Percentiles rank a stretch among this genome's conserved stretches.
phyloP scores from a whole-genome alignment of 1,140 invertebrate species.

The Sipha flava region DNA sequence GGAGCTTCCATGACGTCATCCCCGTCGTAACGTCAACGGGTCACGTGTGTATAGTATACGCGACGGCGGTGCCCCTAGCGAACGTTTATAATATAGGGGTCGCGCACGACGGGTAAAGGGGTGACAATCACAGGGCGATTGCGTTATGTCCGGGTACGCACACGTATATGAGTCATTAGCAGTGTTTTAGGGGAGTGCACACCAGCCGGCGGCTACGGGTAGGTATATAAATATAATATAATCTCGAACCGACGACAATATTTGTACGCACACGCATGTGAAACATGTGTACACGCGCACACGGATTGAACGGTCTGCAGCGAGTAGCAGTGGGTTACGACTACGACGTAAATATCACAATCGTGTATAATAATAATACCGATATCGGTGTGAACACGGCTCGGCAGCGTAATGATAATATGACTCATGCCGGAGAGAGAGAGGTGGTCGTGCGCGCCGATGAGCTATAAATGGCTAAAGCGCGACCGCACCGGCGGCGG shows the following conservation, averaged over 20 bases:
- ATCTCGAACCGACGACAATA: too few species aligned
- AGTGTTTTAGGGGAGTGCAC: too few species aligned
- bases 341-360: neutral
- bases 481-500: constrained; percentile 5
- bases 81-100: neutral
- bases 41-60: constrained; percentile 5
- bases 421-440: neutral
- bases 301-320: neutral
- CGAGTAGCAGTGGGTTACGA: too few species aligned
- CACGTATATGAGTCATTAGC: constrained; percentile 18
- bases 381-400: neutral
- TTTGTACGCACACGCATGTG: too few species aligned
- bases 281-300: neutral
- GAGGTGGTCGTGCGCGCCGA: constrained; percentile 20
- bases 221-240: neutral
- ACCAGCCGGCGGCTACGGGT: neutral
- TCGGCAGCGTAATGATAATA: neutral
- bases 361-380: too few species aligned
- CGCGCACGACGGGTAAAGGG: neutral
- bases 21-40: neutral
- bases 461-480: constrained; percentile 25
- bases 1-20: constrained; percentile 24
- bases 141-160: neutral
- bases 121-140: constrained; percentile 29
- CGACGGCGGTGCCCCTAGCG: neutral